Evolutionary conservation across 2,113 vertebrate genomes (phyloP), one percentile per base, ranked within the genome.

Genomic region (Nesospiza acunhae): DNA sequence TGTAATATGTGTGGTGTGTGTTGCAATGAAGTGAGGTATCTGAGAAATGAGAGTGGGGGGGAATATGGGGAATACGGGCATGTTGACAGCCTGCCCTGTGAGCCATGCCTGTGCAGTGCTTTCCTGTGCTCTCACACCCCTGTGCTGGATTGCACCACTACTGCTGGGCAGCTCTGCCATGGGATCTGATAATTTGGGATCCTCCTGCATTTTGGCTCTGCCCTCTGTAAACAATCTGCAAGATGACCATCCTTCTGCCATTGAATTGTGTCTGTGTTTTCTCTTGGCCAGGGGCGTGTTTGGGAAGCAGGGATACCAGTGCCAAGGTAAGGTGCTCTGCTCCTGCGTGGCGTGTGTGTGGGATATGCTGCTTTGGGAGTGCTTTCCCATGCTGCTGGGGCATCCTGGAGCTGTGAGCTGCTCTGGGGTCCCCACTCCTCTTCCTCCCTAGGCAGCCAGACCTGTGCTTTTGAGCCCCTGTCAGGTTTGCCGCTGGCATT

Each of bases 291-390:
- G 99, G 99, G 99, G 99, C 64, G 98, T 99, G 37, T 99, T 99
- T 98, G 99, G 99, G 69, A 99, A 99, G 92, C 99, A 99, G 90
- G 99, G 99, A 66, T 99, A 99, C 97, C 99, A 99, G 97, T 99
- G 99, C 97, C 99, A 99, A 98, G 98, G 99, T 99, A 98, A 95
- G 85, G 49, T 75, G 63, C 69, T 69, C 41, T 7, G 6, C 46
- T 83, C n/a, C 50, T 70, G 55, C 6, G 0, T 5, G 1, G 11
- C 0, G 10, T 11, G 19, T 42, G 26, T 85, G 28, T 49, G 23
- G 64, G 60, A 30, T 64, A 60, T 56, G 60, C 83, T 88, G 68
- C 26, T 63, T 67, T 2, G 8, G 79, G 49, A 74, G 26, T 0
- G 0, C 47, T 77, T 62, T 60, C 52, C 50, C 16, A 3, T 56